Evolutionary conservation across 2,113 vertebrate genomes (phyloP).

Genomic region (Platysteira castanea): DNA sequence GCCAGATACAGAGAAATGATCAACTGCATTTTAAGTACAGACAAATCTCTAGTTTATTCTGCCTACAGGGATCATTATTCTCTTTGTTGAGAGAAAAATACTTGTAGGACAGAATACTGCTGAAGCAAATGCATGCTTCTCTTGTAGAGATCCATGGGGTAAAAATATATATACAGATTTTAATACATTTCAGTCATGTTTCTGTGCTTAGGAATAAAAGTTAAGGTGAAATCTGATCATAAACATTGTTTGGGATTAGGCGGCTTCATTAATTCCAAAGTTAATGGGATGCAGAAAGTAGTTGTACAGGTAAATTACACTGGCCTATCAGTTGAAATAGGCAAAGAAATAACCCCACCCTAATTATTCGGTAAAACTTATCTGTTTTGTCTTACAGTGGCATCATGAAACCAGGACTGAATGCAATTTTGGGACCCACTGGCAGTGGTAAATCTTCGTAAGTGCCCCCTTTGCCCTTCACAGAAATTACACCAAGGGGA

Average conservation of each 20-base stretch:
- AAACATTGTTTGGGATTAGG: not conserved
- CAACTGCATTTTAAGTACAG: not conserved
- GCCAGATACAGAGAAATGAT: not conserved
- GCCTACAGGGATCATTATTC: not conserved
- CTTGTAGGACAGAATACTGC: not conserved
- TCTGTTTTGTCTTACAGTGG: constrained; percentile 78
- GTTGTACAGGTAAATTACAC: not conserved
- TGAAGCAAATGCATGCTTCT: not conserved
- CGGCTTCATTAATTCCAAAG: not conserved
- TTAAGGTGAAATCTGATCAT: not conserved
- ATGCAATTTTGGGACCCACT: constrained; percentile 93
- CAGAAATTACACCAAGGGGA: not conserved
- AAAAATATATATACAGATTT: not conserved
- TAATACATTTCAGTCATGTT: not conserved
- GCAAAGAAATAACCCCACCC: not conserved
- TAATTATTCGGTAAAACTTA: not conserved
- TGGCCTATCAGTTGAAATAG: not conserved
- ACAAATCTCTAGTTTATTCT: not conserved
- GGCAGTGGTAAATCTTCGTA: constrained; percentile 97
- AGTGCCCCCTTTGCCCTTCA: constrained; percentile 61
- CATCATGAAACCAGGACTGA: constrained; percentile 94
- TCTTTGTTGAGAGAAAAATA: not conserved
- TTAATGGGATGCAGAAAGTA: not conserved
- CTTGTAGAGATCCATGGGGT: not conserved
- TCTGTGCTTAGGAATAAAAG: not conserved